Percentiles rank a stretch among this genome's conserved stretches.
These are phyloP conservation scores for Dicyema japonicum DNA, from an alignment of 1,140 invertebrate species.

Conservation along the genomic window DNA sequence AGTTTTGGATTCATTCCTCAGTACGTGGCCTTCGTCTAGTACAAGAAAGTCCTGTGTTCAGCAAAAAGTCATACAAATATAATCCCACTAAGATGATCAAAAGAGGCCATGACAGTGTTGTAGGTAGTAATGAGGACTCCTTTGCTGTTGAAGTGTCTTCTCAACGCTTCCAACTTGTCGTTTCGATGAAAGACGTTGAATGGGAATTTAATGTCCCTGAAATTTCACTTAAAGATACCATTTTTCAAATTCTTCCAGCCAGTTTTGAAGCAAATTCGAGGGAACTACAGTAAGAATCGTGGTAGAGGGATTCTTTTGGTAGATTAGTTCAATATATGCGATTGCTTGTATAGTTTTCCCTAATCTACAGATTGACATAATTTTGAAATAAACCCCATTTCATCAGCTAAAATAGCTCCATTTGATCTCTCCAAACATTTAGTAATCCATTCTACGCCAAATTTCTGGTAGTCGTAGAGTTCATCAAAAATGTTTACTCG, in stretches of 20 bases:
- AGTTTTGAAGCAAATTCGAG: conserved; percentile 16
- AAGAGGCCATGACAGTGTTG: conserved; percentile 12
- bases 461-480: conserved; percentile 20
- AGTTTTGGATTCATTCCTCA: conserved; percentile 22
- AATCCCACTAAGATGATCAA: conserved; percentile 9
- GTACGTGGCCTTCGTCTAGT: conserved; percentile 24
- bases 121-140: conserved; percentile 16
- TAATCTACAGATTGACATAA: too few species aligned
- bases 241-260: conserved; percentile 20
- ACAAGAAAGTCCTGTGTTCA: conserved; percentile 22
- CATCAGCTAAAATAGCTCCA: conserved; percentile 23
- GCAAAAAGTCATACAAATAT: too few species aligned
- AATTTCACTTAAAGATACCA: conserved; percentile 18
- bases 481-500: conserved; percentile 7
- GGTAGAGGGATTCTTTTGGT: conserved; percentile 16
- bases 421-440: conserved; percentile 10
- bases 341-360: conserved; percentile 23
- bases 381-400: too few species aligned
- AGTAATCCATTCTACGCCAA: conserved; percentile 20
- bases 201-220: conserved; percentile 10
- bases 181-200: too few species aligned
- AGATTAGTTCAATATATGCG: conserved; percentile 18
- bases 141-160: conserved; percentile 10
- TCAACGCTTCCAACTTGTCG: conserved; percentile 10
- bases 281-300: conserved; percentile 18